These are phyloP conservation scores for Oryzias woworae DNA, from an alignment of 2,113 vertebrate genomes.

Conservation along the genomic window DNA sequence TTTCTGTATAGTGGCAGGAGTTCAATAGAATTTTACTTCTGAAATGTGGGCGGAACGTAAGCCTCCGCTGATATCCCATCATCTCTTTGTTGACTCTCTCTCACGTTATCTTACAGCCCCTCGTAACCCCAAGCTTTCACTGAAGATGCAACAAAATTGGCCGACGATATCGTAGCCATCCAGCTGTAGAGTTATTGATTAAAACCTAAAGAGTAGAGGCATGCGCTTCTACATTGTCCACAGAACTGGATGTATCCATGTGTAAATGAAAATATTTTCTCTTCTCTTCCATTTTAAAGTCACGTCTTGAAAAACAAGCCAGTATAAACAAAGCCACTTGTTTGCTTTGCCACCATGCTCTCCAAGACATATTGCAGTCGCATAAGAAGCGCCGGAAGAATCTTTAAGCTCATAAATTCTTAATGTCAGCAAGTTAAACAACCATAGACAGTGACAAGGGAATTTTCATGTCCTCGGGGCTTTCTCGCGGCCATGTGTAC, in stretches of 20 bases:
- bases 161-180: no score
- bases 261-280: neutral
- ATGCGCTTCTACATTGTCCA: neutral
- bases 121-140: no score
- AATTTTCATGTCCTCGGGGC: slow-evolving; percentile 37
- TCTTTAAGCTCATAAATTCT: slow-evolving; percentile 66
- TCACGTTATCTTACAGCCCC: no score
- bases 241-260: neutral
- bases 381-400: slow-evolving; percentile 29
- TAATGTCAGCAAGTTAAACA: slow-evolving; percentile 70
- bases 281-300: slow-evolving; percentile 18
- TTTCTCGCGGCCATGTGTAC: slow-evolving; percentile 53
- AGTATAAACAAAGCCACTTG: slow-evolving; percentile 48
- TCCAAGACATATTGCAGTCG: slow-evolving; percentile 37
- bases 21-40: no score
- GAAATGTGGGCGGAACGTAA: no score
- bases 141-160: no score
- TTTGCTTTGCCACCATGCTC: slow-evolving; percentile 44
- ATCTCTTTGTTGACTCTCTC: no score
- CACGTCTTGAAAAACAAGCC: slow-evolving; percentile 41
- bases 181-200: neutral
- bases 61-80: no score
- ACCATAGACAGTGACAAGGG: slow-evolving; percentile 48
- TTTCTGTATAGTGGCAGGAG: no score
- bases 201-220: neutral